phyloP scores from a whole-genome alignment of 1,140 invertebrate species.

The Brachystomella parvula region DNA sequence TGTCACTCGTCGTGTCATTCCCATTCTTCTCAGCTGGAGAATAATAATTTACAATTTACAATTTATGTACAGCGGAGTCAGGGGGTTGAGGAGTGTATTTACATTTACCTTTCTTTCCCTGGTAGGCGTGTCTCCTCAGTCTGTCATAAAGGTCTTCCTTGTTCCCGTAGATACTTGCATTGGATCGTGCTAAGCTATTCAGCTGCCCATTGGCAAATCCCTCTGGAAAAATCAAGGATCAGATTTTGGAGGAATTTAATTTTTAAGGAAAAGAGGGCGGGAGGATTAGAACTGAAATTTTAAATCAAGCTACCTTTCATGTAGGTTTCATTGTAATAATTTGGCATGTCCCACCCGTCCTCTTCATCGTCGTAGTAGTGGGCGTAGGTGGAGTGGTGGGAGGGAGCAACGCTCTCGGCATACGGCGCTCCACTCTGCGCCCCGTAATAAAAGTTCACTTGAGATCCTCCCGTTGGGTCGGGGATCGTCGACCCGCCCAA shows the following conservation, averaged over 20 bases:
- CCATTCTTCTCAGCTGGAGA: constrained; percentile 36
- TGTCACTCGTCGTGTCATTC: constrained; percentile 40
- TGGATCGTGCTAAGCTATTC: constrained; percentile 82
- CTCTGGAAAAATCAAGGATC: constrained; percentile 49
- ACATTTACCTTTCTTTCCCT: constrained; percentile 83
- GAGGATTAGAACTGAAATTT: background rate
- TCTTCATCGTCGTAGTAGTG: constrained; percentile 93
- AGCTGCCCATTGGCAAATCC: constrained; percentile 68
- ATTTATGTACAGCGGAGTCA: constrained; percentile 5
- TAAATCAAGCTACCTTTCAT: constrained; percentile 58
- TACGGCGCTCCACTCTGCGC: constrained; percentile 69
- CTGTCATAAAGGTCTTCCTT: constrained; percentile 93
- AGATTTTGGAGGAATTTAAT: background rate
- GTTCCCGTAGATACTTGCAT: constrained; percentile 87
- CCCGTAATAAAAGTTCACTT: constrained; percentile 93
- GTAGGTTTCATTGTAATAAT: constrained; percentile 93
- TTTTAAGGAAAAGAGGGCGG: background rate
- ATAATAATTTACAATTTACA: background rate
- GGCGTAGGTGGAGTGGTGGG: constrained; percentile 82
- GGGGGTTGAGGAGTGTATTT: background rate
- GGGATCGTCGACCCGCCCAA: constrained; percentile 60
- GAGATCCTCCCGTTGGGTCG: constrained; percentile 54
- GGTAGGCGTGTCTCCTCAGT: constrained; percentile 88
- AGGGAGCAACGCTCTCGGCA: constrained; percentile 87
- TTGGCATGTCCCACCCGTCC: constrained; percentile 94